Base-by-base conservation (phyloP, 2,797 vertebrate genomes). In the Aselliscus stoliczkanus region DNA sequence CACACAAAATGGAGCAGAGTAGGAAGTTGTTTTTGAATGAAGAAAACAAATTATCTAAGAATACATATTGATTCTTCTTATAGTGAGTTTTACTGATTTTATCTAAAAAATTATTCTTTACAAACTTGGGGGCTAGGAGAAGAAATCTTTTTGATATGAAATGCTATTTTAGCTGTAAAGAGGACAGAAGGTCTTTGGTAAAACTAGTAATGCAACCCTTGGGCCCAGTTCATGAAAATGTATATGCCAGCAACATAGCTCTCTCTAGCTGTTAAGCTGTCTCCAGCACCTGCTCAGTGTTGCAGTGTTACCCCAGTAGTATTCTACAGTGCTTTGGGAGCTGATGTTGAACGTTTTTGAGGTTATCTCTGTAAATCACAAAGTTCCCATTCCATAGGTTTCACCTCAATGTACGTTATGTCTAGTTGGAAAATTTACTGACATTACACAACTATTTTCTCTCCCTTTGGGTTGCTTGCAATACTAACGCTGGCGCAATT, bases 71-170 rank as follows among this genome's bases (percentile, higher is more conserved):
- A 83, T 67, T 93, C 25, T 65, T 77, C 13, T 23, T 76, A 31
- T 62, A 92, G 11, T 90, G 65, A 88, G 21, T 90, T 69, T 90
- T 94, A 82, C 9, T 79, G 47, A 17, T n/a, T 95, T 91, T 87
- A 81, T 86, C 21, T 69, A 67, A 65, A 58, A 77, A 64, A 81
- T 77, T 65, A 67, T 27, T 92, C 72, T 90, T 90, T 69, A 88
- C 25, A 89, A 70, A 89, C 25, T 93, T n/a, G 56, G 15, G 39
- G n/a, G 15, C 31, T 60, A 70, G 18, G 31, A 39, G 29, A 67
- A 88, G 23, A 88, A 90, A 58, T 54, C 11, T 54, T 81, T 87
- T 79, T 94, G 69, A 75, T 79, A 64, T 65, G 34, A 89, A 81
- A 23, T 34, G 1, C 21, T 80, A 62, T 76, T 93, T 96, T 92